Conservation (phyloP, 1,140 invertebrate genomes). For the Sipha flava region DNA sequence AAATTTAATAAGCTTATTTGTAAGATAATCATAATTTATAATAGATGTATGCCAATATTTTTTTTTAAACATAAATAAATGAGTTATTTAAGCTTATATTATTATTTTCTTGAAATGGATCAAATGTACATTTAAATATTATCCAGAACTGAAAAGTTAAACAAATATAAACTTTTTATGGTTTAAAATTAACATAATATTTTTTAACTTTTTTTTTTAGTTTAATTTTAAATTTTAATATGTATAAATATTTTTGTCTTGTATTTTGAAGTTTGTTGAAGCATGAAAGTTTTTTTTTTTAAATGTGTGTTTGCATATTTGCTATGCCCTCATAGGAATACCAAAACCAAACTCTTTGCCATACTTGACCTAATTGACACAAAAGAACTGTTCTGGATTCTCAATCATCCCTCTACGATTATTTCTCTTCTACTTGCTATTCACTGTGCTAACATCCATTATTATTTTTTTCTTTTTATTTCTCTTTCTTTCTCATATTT, state of each 20-base stretch:
- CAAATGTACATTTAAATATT: not conserved
- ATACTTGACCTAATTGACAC: constrained; percentile 7
- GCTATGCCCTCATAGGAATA: not conserved
- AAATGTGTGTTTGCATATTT: not conserved
- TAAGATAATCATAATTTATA: too few species aligned
- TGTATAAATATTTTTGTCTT: not conserved
- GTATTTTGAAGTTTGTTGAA: not conserved
- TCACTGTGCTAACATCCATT: not conserved
- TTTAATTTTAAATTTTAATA: not conserved
- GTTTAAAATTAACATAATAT: not conserved
- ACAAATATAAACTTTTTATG: not conserved
- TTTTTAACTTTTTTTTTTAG: not conserved
- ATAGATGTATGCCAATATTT: too few species aligned
- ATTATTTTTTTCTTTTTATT: not conserved
- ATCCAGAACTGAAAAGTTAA: not conserved
- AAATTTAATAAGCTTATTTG: too few species aligned
- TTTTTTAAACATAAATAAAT: too few species aligned
- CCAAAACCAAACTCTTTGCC: not conserved
- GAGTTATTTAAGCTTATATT: too few species aligned
- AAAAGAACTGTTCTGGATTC: constrained; percentile 2
- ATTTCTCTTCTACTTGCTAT: not conserved
- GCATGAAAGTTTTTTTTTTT: not conserved
- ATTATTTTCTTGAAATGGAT: too few species aligned
- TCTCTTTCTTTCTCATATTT: not conserved
- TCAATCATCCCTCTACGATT: not conserved